Base-by-base conservation (phyloP, 2,113 vertebrate species). In the Chlorocebus sabaeus region DNA sequence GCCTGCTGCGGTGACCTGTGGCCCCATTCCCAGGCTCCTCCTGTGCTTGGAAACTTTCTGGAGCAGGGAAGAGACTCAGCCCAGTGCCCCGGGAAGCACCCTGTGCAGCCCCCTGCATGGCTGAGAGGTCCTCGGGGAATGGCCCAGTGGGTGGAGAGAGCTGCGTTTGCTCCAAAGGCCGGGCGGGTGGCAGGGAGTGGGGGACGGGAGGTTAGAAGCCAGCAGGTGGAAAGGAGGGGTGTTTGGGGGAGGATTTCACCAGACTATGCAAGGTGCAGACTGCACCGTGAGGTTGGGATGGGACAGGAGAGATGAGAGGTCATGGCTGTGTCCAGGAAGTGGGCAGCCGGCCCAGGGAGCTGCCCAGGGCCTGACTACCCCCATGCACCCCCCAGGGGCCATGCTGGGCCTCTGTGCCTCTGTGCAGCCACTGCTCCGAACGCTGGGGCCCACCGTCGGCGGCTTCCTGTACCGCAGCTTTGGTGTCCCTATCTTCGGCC, bases 381-480 rank as follows among this genome's bases (percentile, higher is more conserved):
- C 9, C 7, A 61, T 14, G 43, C n/a, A 0, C 20, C 14, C 59
- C 90, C 0, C 98, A 99, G 99, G 99, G 97, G 99, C 99, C n/a
- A 99, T 99, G 99, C 98, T 99, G 55, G 99, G 99, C 43, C 99
- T 99, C 81, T 99, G 99, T 0, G 98, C 99, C 6, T 99, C 99
- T 0, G 99, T 99, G 64, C 99, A 99, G 11, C 99, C 99, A 1
- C 97, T 99, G 83, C 98, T 99, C 3, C 99, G 99, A 55, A 99
- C 99, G 0, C 76, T 99, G 35, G 99, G 99, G 6, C 99, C 99
- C 48, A 99, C 99, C 0, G 96, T 99, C 0, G 99, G 99, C 0
- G 99, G 99, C 96, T 94, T 99, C 97, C 96, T 99, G 10, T 99
- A 99, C 91, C 98, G 98, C 82, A 98, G 97, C 68, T 99, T 99